Evolutionary conservation across 2,113 vertebrate genomes (phyloP), one percentile per base, ranked within the genome.

Genomic region (Picathartes gymnocephalus): DNA sequence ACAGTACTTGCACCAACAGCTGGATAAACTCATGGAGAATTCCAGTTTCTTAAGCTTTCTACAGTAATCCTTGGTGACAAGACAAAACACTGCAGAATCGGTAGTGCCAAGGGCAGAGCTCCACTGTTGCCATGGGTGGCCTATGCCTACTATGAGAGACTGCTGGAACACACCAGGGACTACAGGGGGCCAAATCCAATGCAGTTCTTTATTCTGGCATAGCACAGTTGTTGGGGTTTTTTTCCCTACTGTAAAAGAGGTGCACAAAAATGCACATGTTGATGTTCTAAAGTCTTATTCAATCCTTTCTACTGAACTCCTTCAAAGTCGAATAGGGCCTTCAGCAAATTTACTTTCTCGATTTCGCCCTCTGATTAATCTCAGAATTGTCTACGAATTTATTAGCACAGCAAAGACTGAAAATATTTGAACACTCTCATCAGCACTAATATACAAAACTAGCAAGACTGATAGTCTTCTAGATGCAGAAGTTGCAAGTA

Each of bases 121-220:
- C 18, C 39, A 9, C 6, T 13, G 37, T 23, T 91, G n/a, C 53
- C 13, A 48, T 42, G 54, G 23, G 30, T 11, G 57, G 35, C 11
- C 58, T 56, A 9, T 13, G 10, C 0, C 1, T 40, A n/a, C 23
- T 51, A 21, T 0, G 0, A 70, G n/a, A 60, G 21, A 27, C 18
- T 23, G 28, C 27, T 64, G n/a, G 33, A 62, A 78, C 23, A 12
- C 39, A 42, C n/a, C 47, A 71, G 27, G 7, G 15, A 60, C n/a
- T 10, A 3, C 28, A 40, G 22, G 31, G 30, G 28, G 7, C 13
- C 56, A 72, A 68, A 64, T 50, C 33, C 47, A 81, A 35, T 6
- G 35, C 7, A 10, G 33, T 45, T 64, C 31, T 33, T 85, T 74
- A 58, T 28, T 47, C 22, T 44, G 44, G 22, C 27, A 51, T 7